phyloP scores from a whole-genome alignment of 2,888 invertebrate species.

The Synergus laeviventris region DNA sequence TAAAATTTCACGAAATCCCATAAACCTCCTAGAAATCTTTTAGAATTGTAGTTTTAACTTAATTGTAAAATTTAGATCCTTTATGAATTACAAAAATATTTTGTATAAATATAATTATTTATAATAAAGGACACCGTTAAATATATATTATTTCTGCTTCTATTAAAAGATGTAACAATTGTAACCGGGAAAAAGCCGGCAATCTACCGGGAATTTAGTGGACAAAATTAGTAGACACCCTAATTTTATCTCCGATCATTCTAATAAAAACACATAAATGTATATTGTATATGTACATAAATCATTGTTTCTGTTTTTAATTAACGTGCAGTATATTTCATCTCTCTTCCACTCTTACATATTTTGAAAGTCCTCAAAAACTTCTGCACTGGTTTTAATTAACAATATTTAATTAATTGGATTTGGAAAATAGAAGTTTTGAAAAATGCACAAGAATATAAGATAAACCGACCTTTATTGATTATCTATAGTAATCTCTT shows the following conservation, averaged over 20 bases:
- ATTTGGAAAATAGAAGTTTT: not conserved
- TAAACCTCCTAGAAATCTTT: too few relatives aligned
- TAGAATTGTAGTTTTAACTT: too few relatives aligned
- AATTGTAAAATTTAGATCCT: too few relatives aligned
- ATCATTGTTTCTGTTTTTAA: slow-evolving; percentile 30
- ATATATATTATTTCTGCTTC: too few relatives aligned
- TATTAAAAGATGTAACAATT: too few relatives aligned
- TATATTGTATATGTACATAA: slow-evolving; percentile 11
- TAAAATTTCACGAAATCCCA: too few relatives aligned
- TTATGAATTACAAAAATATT: too few relatives aligned
- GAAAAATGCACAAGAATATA: slow-evolving; percentile 1
- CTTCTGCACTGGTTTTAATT: not conserved
- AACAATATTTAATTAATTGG: not conserved
- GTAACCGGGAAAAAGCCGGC: too few relatives aligned
- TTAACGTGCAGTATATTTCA: not conserved
- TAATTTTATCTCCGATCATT: not conserved
- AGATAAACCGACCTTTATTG: slow-evolving; percentile 32
- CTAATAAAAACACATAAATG: not conserved
- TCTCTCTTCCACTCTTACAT: not conserved
- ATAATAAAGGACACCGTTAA: too few relatives aligned
- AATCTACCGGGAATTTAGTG: too few relatives aligned
- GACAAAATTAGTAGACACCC: too few relatives aligned
- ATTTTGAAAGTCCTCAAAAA: not conserved
- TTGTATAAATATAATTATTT: too few relatives aligned
- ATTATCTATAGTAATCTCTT: slow-evolving; percentile 15